These are phyloP conservation scores for Drosophila triauraria DNA, from an alignment of 1,140 invertebrate genomes.

Conservation along the genomic window DNA sequence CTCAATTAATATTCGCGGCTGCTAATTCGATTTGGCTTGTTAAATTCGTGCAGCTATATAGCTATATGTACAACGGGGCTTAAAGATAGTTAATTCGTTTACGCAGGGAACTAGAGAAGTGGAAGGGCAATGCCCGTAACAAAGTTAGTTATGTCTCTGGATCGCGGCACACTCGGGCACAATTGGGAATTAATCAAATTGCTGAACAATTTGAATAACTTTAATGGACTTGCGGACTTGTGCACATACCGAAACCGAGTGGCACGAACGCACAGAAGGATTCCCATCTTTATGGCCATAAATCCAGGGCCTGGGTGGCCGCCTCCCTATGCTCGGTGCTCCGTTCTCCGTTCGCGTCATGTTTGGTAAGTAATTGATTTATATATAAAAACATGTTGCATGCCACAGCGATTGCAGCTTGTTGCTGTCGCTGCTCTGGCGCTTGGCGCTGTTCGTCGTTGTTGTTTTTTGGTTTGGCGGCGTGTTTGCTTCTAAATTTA, in stretches of 20 bases:
- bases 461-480: constrained; percentile 39
- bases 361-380: constrained; percentile 82
- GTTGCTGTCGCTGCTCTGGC: constrained; percentile 51
- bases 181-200: constrained; percentile 62
- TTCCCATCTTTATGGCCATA: constrained; percentile 41
- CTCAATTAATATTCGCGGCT: constrained; percentile 69
- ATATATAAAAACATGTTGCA: constrained; percentile 83
- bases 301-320: constrained; percentile 42
- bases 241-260: constrained; percentile 33
- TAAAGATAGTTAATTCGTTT: constrained; percentile 54
- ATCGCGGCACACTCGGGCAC: constrained; percentile 8
- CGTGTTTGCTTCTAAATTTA: constrained; percentile 74
- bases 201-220: constrained; percentile 60
- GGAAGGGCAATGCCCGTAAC: constrained; percentile 27
- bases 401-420: constrained; percentile 66
- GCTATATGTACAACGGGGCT: constrained; percentile 8
- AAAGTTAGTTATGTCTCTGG: constrained; percentile 38
- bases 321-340: not conserved
- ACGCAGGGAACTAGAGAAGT: not conserved
- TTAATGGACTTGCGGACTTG: constrained; percentile 41
- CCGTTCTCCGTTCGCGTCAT: constrained; percentile 40
- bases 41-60: constrained; percentile 35
- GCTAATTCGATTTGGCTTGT: constrained; percentile 69
- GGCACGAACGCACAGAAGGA: constrained; percentile 35
- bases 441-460: constrained; percentile 10